Conservation (phyloP, 1,140 invertebrate genomes). For the Subanguina moxae region DNA sequence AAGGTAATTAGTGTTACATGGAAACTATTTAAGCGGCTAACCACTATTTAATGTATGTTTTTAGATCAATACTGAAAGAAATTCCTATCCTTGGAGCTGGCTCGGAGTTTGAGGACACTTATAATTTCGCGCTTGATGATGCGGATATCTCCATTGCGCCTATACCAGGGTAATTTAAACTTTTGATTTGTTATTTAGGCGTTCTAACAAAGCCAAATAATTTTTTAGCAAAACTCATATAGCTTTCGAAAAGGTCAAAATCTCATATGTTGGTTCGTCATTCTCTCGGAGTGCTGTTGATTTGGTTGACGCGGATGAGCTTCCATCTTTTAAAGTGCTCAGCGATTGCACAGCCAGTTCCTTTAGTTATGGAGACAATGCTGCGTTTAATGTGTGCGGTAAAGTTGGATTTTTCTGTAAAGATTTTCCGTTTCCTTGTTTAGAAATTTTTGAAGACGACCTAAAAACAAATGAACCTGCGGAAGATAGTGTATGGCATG, state of each 20-base stretch:
- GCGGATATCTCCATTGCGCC: not conserved
- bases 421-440: not conserved
- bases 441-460: not conserved
- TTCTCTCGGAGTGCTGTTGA: not conserved
- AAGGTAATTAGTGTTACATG: too few relatives aligned
- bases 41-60: not conserved
- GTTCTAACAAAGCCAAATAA: not conserved
- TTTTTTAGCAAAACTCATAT: not conserved
- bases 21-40: too few relatives aligned
- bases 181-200: too few relatives aligned
- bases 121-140: not conserved
- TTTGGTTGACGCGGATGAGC: not conserved
- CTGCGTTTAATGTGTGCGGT: not conserved
- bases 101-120: not conserved
- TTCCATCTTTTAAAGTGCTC: not conserved
- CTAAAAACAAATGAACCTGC: not conserved
- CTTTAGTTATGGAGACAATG: not conserved
- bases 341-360: not conserved
- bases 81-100: not conserved
- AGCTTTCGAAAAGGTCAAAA: not conserved
- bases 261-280: not conserved
- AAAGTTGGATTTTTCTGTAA: not conserved
- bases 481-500: not conserved
- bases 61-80: conserved; percentile 1
- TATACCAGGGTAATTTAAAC: too few relatives aligned